Evolutionary conservation across 2,888 invertebrate species (phyloP).

Genomic region (Siphlonurus alternatus): DNA sequence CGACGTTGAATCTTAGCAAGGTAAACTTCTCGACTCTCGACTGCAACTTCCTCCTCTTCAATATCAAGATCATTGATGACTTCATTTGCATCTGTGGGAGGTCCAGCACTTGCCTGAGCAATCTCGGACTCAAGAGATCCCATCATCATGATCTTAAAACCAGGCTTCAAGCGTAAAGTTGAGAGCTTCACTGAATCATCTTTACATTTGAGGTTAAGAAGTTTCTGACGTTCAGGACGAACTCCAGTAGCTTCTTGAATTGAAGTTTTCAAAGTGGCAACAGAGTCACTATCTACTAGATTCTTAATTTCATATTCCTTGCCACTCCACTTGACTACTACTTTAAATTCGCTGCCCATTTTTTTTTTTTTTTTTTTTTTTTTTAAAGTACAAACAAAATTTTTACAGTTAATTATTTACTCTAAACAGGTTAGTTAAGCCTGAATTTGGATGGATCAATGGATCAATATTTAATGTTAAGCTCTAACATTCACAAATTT

Average conservation of each 20-base stretch:
- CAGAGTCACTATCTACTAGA: conserved; percentile 59
- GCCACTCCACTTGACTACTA: conserved; percentile 86
- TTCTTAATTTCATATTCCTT: conserved; percentile 68
- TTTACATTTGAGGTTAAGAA: conserved; percentile 82
- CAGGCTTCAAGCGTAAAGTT: conserved; percentile 62
- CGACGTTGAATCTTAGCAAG: conserved; percentile 52
- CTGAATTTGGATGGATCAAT: no score
- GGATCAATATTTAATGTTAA: no score
- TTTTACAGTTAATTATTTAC: no score
- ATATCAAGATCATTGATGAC: conserved; percentile 86
- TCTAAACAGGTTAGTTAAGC: no score
- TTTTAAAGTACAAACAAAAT: no score
- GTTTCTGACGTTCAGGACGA: conserved; percentile 80
- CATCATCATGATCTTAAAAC: conserved; percentile 93
- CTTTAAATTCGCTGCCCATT: conserved; percentile 23
- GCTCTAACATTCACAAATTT: no score
- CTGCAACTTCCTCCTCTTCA: conserved; percentile 59
- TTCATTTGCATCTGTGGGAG: conserved; percentile 66
- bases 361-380: no score
- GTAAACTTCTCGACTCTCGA: conserved; percentile 43
- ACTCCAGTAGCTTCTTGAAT: conserved; percentile 82
- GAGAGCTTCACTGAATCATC: conserved; percentile 61
- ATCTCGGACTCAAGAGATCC: conserved; percentile 88
- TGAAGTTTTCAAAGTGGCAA: conserved; percentile 60
- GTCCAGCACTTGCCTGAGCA: conserved; percentile 52